These are phyloP conservation scores for Brachionus paranguensis DNA, from an alignment of 1,140 invertebrate genomes.

Conservation along the genomic window DNA sequence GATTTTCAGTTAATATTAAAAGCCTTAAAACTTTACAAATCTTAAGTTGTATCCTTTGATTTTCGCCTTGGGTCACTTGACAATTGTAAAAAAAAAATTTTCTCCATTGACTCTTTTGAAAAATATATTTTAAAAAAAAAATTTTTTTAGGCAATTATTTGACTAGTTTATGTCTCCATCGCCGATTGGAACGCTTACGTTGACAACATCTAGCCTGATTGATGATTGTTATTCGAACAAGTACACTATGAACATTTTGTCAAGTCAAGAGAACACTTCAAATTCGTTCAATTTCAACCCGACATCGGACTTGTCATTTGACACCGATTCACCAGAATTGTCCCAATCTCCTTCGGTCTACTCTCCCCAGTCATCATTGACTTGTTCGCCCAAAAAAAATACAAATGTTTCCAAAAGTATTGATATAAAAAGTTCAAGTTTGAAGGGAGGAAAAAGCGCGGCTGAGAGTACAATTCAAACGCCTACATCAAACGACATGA, in stretches of 20 bases:
- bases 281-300: neutral
- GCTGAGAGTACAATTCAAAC: neutral
- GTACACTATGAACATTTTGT: neutral
- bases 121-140: neutral
- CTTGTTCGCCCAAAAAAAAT: neutral
- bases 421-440: neutral
- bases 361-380: neutral
- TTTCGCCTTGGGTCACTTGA: no score
- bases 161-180: slow-evolving; percentile 10
- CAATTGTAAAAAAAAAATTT: neutral
- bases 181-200: neutral
- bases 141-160: neutral
- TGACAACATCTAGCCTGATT: neutral
- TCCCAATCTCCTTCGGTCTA: neutral
- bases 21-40: neutral
- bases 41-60: neutral
- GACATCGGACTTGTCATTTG: neutral
- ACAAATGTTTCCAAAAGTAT: neutral
- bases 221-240: neutral
- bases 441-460: neutral
- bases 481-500: neutral
- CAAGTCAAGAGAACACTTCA: neutral
- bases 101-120: no score
- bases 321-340: neutral
- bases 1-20: neutral